Base-by-base conservation (phyloP, 1,140 invertebrate genomes). In the Chymomyza costata region DNA sequence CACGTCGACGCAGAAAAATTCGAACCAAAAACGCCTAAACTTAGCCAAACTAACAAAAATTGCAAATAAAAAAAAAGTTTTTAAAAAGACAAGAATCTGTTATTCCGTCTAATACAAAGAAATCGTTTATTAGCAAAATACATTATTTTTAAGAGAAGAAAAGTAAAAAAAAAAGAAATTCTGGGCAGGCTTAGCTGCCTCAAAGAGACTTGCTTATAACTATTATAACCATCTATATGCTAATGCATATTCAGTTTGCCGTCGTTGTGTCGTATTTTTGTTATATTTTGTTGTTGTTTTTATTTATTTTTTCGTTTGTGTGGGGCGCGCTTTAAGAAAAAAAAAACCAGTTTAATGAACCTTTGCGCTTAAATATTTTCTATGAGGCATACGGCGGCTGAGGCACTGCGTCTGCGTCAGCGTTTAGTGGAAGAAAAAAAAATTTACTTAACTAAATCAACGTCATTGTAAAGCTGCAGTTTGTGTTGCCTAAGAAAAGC, bases 311-410 rank as follows among this genome's bases (percentile, higher is more conserved):
- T 57, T 47, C 49, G 48, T 48, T 39, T 47, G 50, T 49, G 38
- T 47, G 43, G 21, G 57, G 57, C 16, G 58, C 46, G 58, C 52
- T 35, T 59, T 52, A 41, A 31, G 43, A 47, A 49, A 41, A 49
- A 40, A 34, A 66, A 82, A 83, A 83, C 81, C 81, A 83, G 81
- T 83, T 83, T 83, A 83, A 83, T 83, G 81, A 83, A 83, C 81
- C 60, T 83, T 76, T 80, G 71, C 78, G 58, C 66, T 71, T 39
- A 69, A 35, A 69, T 70, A 76, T 78, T 74, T 80, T 56, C 65
- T 59, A 56, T 62, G 58, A 57, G 53, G 55, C 45, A 49, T 30
- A 56, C 46, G 50, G 45, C 30, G 25, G 51, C 44, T 62, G 38
- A 31, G 43, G 41, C 3, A 25, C 21, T 25, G 21, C 3, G 21